Evolutionary conservation across 2,797 vertebrate genomes (phyloP).

Genomic region (Pitangus sulphuratus): DNA sequence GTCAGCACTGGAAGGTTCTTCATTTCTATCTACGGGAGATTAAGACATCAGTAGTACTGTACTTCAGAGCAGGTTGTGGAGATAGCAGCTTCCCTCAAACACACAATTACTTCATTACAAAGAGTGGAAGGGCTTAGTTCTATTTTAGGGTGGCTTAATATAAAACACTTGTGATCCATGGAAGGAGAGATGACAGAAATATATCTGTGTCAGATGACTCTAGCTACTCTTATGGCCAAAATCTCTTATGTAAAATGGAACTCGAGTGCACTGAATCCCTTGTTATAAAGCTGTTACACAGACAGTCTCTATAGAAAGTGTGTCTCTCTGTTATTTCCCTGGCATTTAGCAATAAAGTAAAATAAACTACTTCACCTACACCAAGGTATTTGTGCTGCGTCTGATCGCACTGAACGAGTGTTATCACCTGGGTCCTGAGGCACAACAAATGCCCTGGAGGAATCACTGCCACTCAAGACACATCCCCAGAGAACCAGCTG

Average conservation of each 20-base stretch:
- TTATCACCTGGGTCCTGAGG: background rate
- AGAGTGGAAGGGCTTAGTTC: conserved; percentile 67
- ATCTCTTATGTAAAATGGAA: conserved; percentile 69
- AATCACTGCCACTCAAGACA: background rate
- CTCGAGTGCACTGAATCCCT: conserved; percentile 31
- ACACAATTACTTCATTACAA: conserved; percentile 73
- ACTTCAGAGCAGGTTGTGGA: conserved; percentile 2
- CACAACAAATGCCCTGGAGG: background rate
- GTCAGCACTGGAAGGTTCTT: background rate
- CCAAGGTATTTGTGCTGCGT: background rate
- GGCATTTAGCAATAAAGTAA: background rate
- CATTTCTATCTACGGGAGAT: background rate
- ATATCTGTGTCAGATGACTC: conserved; percentile 71
- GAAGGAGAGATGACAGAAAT: conserved; percentile 74
- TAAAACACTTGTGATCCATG: conserved; percentile 75
- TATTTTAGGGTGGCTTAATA: conserved; percentile 73
- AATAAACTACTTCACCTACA: background rate
- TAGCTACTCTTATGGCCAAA: conserved; percentile 60
- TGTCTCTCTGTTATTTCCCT: background rate
- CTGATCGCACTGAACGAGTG: fast-evolving
- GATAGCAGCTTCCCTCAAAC: conserved; percentile 58
- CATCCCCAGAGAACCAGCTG: background rate
- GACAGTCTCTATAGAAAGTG: background rate
- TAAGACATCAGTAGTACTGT: conserved; percentile 36
- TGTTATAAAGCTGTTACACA: background rate